Evolutionary conservation across 2,888 invertebrate species (phyloP), one percentile per base, ranked within the genome.

Genomic region (Spisula solida): DNA sequence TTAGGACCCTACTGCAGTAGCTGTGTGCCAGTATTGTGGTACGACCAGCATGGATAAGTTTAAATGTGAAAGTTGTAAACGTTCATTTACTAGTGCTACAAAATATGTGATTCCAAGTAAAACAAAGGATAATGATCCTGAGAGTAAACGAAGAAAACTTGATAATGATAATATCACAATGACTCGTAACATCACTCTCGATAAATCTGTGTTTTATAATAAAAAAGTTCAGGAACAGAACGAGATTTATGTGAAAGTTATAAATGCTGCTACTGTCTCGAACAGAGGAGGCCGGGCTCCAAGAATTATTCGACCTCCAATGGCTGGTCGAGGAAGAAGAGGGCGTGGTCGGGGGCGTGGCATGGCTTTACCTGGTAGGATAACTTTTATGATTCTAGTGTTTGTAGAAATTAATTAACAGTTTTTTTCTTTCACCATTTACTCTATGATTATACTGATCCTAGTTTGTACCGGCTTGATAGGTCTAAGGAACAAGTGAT

Each of bases 21-120:
- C 93, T 56, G 97, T 98, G 0, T 99, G 99, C 96, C 97, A 97
- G 92, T 97, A 97, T 92, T 99, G 99, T 96, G 98, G 98, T 29
- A 98, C 98, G 95, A 97, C 98, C 80, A 98, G 98, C 84, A 97
- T 97, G 94, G 98, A 98, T 96, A 98, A 98, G 96, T 98, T 98
- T 94, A 97, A 97, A 90, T 99, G 99, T 97, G 97, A 98, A 96
- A 96, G 97, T 97, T 98, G 98, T 97, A 95, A 92, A 48, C 94
- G 95, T 85, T 94, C 92, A 83, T 94, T 97, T 25, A 92, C 89
- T 25, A 88, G 86, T 84, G 83, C 88, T 70, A 92, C 92, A 25
- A 88, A 82, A 80, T 91, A 88, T 89, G 87, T 87, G 80, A 60
- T 80, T 31, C 75, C 82, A 60, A 66, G 25, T 10, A 56, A 85